A percentile compares a stretch with the other conserved stretches of the same genome.
Conservation (phyloP, 1,140 invertebrate genomes). For the Lepidurus packardi region DNA sequence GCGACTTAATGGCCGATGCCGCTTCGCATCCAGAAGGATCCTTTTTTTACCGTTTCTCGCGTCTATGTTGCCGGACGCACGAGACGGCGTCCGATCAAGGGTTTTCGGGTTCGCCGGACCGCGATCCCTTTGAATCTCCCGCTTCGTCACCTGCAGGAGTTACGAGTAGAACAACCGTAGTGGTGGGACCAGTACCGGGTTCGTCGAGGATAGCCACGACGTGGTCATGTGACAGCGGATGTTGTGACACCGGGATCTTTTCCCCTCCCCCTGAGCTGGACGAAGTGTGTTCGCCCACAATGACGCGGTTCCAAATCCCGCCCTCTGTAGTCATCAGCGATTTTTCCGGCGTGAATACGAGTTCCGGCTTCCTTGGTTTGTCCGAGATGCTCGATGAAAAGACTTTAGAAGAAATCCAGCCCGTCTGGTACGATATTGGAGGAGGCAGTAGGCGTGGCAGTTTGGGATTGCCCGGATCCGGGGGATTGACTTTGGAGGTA, state of each 20-base stretch:
- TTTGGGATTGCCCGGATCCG: neutral
- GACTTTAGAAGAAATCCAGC: neutral
- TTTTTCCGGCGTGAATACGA: neutral
- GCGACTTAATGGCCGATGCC: neutral
- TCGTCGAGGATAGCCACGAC: neutral
- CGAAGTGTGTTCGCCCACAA: neutral
- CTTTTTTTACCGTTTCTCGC: neutral
- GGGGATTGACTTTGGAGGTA: neutral
- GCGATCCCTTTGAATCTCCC: constrained; percentile 1
- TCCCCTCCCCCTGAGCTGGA: neutral
- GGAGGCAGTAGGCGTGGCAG: neutral
- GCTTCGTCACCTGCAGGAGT: neutral
- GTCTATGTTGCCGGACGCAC: neutral
- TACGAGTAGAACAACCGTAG: no score
- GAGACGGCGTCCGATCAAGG: neutral
- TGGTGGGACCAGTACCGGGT: neutral
- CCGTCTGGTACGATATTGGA: neutral
- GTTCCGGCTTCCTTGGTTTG: neutral
- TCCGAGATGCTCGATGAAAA: neutral
- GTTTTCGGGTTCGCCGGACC: neutral
- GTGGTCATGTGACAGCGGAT: neutral
- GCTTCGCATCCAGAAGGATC: neutral
- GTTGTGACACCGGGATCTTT: neutral
- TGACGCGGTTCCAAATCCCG: neutral
- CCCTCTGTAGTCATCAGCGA: neutral